Conservation (phyloP, 2,113 vertebrate species). For the Scalopus aquaticus region DNA sequence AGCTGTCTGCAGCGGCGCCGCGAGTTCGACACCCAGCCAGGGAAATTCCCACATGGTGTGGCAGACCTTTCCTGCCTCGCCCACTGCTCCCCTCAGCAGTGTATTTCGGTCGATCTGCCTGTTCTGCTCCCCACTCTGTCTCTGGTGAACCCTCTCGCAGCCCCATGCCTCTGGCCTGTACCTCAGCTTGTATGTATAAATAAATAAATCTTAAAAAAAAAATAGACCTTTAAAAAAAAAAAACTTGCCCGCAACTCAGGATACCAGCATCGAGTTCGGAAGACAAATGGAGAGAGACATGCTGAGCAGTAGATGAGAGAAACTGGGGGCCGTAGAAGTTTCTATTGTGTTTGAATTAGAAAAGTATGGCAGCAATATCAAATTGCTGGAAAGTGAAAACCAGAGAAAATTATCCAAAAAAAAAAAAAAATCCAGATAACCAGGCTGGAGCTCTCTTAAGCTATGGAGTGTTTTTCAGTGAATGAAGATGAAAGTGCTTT, state of each 20-base stretch:
- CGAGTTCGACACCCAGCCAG: no score
- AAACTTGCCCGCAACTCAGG: neutral
- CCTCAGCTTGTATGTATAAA: no score
- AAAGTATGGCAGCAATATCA: neutral
- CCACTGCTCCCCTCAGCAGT: no score
- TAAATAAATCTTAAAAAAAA: no score
- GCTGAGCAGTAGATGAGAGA: neutral
- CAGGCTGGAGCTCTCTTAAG: neutral
- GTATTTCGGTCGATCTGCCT: no score
- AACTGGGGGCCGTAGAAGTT: neutral
- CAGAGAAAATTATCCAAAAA: neutral
- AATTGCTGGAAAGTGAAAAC: neutral
- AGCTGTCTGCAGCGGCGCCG: no score
- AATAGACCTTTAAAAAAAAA: no score
- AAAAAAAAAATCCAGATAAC: neutral
- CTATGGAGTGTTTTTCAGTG: neutral
- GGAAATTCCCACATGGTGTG: no score
- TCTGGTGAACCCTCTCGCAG: no score
- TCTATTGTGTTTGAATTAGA: neutral
- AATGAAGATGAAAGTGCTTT: constrained; percentile 27
- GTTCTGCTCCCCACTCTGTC: no score
- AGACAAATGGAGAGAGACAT: neutral
- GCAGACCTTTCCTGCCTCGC: no score
- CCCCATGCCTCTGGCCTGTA: no score
- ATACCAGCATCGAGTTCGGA: neutral